A percentile compares a stretch with the other conserved stretches of the same genome.
Conservation (phyloP, 1,140 invertebrate species). For the Sesamia nonagrioides region DNA sequence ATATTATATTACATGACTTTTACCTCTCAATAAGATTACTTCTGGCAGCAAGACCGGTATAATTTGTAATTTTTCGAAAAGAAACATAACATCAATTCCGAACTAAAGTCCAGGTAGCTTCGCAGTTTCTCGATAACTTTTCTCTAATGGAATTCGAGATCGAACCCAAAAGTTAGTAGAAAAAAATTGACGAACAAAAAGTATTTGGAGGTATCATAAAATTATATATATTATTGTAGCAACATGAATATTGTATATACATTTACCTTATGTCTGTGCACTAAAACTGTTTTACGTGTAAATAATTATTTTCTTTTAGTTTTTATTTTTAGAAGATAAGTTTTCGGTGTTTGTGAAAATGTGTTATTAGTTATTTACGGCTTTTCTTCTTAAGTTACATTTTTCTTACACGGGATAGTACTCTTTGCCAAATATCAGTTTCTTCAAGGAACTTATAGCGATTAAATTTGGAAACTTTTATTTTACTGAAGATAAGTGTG, state of each 20-base stretch:
- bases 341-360: constrained; percentile 14
- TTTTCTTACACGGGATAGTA: background rate
- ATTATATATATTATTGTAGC: constrained; percentile 14
- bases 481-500: background rate
- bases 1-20: too few species aligned
- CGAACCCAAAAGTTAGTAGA: constrained; percentile 44
- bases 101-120: constrained; percentile 24
- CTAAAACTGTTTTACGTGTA: constrained; percentile 61
- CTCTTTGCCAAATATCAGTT: background rate
- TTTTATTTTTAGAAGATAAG: constrained; percentile 30
- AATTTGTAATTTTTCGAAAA: constrained; percentile 20
- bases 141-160: constrained; percentile 49
- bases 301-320: constrained; percentile 58
- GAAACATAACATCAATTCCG: constrained; percentile 37
- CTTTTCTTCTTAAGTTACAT: background rate
- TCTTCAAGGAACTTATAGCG: constrained; percentile 16
- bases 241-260: too few species aligned
- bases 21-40: background rate
- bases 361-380: constrained; percentile 13
- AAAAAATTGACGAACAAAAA: constrained; percentile 39
- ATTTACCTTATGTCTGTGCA: background rate
- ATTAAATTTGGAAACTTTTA: background rate
- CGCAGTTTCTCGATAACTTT: constrained; percentile 44
- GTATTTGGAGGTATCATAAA: constrained; percentile 30
- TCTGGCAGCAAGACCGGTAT: background rate